A percentile compares a stretch with the other conserved stretches of the same genome.
These are phyloP conservation scores for Physeter macrocephalus DNA, from an alignment of 2,113 vertebrate species.

Conservation along the genomic window DNA sequence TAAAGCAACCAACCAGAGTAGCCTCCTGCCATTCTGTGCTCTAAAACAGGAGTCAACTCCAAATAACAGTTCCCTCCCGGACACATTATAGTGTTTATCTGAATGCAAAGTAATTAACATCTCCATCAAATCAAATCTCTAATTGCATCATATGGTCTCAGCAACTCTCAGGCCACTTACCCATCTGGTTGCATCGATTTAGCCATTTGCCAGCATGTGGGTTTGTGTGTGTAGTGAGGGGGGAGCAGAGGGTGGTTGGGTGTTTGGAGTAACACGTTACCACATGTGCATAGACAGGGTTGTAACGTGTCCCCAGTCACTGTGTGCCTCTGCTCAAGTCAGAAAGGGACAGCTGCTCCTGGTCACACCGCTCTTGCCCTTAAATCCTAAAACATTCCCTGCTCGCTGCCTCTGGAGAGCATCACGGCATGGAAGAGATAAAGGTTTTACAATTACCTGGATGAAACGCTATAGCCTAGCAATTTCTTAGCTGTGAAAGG, in stretches of 20 bases:
- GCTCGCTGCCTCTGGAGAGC: neutral
- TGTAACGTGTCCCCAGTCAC: neutral
- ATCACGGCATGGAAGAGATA: neutral
- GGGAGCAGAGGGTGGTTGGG: conserved; percentile 35
- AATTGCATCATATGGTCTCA: conserved; percentile 59
- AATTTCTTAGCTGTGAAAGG: neutral
- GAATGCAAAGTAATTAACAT: conserved; percentile 42
- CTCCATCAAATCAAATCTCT: conserved; percentile 15
- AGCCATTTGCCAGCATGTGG: conserved; percentile 78
- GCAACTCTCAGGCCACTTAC: conserved; percentile 56
- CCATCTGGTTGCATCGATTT: conserved; percentile 67
- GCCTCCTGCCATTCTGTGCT: neutral
- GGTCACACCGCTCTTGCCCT: neutral
- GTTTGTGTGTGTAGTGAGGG: conserved; percentile 34
- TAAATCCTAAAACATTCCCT: neutral
- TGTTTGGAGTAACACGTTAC: conserved; percentile 74
- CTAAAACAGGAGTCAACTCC: neutral
- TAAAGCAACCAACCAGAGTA: conserved; percentile 1
- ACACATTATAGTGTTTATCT: neutral
- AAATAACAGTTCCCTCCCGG: neutral
- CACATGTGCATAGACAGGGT: conserved; percentile 46
- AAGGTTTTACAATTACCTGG: neutral
- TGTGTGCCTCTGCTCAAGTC: neutral
- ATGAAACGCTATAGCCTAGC: neutral
- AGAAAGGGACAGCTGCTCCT: fast-evolving